phyloP scores from a whole-genome alignment of 1,140 invertebrate species.

The Chionoecetes opilio region DNA sequence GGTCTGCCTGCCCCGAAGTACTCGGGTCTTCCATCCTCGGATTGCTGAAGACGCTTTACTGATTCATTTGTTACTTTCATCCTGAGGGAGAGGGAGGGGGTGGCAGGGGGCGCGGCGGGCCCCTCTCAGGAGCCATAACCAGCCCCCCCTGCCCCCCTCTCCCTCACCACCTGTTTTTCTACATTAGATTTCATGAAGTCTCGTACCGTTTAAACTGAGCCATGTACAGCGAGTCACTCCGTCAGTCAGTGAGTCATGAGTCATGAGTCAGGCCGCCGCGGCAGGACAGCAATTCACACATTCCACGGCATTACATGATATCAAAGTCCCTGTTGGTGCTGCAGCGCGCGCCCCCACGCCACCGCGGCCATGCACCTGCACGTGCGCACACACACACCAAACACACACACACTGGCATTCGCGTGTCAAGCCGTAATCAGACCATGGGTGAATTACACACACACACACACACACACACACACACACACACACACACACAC shows the following conservation, averaged over 20 bases:
- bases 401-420: too few relatives aligned
- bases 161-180: not conserved
- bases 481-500: too few relatives aligned
- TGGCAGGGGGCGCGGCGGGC: not conserved
- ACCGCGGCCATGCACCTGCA: not conserved
- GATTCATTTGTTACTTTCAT: not conserved
- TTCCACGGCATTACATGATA: slow-evolving; percentile 14
- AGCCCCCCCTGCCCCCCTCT: not conserved
- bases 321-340: not conserved
- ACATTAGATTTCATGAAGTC: not conserved
- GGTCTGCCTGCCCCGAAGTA: not conserved
- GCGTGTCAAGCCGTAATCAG: too few relatives aligned
- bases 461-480: too few relatives aligned
- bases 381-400: too few relatives aligned
- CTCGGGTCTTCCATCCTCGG: not conserved
- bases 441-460: too few relatives aligned
- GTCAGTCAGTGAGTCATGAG: slow-evolving; percentile 10
- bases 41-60: not conserved
- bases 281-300: slow-evolving; percentile 27
- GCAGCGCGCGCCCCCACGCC: not conserved
- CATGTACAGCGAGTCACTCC: not conserved
- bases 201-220: not conserved
- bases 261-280: not conserved
- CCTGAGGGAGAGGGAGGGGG: not conserved
- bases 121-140: not conserved